Conservation (phyloP, 2,113 vertebrate species). For the Callionymus lyra region DNA sequence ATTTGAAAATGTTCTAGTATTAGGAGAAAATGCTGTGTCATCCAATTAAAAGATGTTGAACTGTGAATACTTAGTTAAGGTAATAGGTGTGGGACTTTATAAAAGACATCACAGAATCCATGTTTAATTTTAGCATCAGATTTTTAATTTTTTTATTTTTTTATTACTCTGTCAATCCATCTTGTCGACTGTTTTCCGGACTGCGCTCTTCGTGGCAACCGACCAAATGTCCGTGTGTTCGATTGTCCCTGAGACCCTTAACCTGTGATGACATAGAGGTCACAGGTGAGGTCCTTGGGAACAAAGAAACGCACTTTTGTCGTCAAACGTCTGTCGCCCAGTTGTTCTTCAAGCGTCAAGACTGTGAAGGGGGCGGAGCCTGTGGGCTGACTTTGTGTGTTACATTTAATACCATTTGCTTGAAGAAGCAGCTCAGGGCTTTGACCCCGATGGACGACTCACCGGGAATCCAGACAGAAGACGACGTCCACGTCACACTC, state of each 20-base stretch:
- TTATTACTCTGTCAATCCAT: too few species aligned
- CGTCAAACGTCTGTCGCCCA: background rate
- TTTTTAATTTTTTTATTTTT: too few species aligned
- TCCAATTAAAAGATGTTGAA: too few species aligned
- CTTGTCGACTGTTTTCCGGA: too few species aligned
- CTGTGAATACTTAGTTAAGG: too few species aligned
- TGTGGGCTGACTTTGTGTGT: slow-evolving; percentile 52
- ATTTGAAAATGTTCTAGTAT: too few species aligned
- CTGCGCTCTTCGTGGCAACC: background rate
- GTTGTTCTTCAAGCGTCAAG: background rate
- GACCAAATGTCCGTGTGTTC: slow-evolving; percentile 39
- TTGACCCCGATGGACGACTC: slow-evolving; percentile 40
- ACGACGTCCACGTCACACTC: too few species aligned
- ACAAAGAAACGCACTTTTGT: slow-evolving; percentile 62
- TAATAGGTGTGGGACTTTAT: too few species aligned
- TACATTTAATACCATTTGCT: slow-evolving; percentile 26
- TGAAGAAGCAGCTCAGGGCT: slow-evolving; percentile 53
- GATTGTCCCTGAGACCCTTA: slow-evolving; percentile 95
- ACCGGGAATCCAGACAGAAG: too few species aligned
- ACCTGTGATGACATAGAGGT: slow-evolving; percentile 85
- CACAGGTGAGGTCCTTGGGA: slow-evolving; percentile 96
- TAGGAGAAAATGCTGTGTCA: too few species aligned
- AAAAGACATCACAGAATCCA: too few species aligned
- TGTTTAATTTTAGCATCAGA: too few species aligned
- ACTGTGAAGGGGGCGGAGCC: slow-evolving; percentile 46